These are phyloP conservation scores for Paedocypris sp. DNA, from an alignment of 2,113 vertebrate species.

Conservation along the genomic window DNA sequence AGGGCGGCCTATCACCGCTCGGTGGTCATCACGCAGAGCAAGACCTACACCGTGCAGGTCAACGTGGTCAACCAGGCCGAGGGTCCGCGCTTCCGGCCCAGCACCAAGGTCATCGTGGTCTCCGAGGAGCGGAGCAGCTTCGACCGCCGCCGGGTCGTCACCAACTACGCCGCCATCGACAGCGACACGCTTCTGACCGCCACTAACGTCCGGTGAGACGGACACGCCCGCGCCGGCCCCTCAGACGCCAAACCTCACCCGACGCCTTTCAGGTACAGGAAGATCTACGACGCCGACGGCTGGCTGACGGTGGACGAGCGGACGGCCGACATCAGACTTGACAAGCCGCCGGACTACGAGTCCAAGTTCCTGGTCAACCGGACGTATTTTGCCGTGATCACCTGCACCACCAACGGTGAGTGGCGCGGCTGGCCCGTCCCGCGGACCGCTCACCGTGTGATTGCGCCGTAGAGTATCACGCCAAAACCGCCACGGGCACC, in stretches of 20 bases:
- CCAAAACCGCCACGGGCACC: slow-evolving; percentile 61
- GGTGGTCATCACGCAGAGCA: not conserved
- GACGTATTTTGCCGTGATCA: slow-evolving; percentile 69
- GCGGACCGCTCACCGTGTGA: too few relatives aligned
- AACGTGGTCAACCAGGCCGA: slow-evolving; percentile 73
- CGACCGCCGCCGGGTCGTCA: slow-evolving; percentile 50
- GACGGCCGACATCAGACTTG: slow-evolving; percentile 74
- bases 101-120: slow-evolving; percentile 54
- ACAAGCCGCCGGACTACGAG: slow-evolving; percentile 66
- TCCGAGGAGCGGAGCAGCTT: slow-evolving; percentile 47
- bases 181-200: slow-evolving; percentile 69
- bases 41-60: slow-evolving; percentile 55
- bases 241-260: too few relatives aligned
- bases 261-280: slow-evolving; percentile 65
- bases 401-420: slow-evolving; percentile 72
- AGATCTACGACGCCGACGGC: slow-evolving; percentile 62
- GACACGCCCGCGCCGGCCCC: too few relatives aligned
- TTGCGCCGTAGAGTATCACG: slow-evolving; percentile 30
- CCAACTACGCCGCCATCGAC: slow-evolving; percentile 69
- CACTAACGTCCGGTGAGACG: slow-evolving; percentile 68
- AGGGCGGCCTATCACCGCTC: slow-evolving; percentile 64
- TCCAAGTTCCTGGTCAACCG: slow-evolving; percentile 65
- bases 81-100: slow-evolving; percentile 69
- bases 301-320: slow-evolving; percentile 74
- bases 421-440: too few relatives aligned